phyloP scores from a whole-genome alignment of 2,888 invertebrate genomes.

The Oxycera nigricornis region DNA sequence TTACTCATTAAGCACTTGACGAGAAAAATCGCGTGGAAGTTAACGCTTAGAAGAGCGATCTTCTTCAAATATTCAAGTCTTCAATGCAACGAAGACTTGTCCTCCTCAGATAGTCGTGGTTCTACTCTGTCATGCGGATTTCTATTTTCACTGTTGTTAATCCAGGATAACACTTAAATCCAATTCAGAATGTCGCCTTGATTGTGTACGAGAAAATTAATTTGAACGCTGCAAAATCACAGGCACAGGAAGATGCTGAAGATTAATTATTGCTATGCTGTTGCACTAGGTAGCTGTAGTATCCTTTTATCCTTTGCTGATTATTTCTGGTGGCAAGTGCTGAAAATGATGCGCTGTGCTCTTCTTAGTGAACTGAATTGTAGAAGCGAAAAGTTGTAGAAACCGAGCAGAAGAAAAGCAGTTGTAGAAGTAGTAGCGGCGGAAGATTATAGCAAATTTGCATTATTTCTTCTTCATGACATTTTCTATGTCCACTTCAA shows the following conservation, averaged over 20 bases:
- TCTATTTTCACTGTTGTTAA: neutral
- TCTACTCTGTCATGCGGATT: neutral
- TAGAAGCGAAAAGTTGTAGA: conserved; percentile 18
- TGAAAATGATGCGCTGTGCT: neutral
- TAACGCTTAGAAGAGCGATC: neutral
- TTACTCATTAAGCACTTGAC: conserved; percentile 58
- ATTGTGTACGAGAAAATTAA: neutral
- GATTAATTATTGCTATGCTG: conserved; percentile 13
- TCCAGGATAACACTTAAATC: neutral
- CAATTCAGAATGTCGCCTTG: neutral
- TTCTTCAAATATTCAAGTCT: neutral
- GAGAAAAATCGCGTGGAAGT: conserved; percentile 9
- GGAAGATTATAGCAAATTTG: conserved; percentile 25
- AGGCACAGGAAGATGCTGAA: neutral
- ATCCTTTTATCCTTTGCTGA: neutral
- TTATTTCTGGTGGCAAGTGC: neutral
- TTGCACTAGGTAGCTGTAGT: neutral
- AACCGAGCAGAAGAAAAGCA: conserved; percentile 31
- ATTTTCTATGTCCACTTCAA: conserved; percentile 26
- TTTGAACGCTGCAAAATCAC: neutral
- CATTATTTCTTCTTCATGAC: conserved; percentile 39
- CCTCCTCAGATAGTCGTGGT: neutral
- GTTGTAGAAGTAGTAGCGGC: conserved; percentile 35
- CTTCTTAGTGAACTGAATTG: neutral
- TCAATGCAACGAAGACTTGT: neutral